Evolutionary conservation across 2,113 vertebrate genomes (phyloP), one percentile per base, ranked within the genome.

Genomic region (Oncorhynchus keta): DNA sequence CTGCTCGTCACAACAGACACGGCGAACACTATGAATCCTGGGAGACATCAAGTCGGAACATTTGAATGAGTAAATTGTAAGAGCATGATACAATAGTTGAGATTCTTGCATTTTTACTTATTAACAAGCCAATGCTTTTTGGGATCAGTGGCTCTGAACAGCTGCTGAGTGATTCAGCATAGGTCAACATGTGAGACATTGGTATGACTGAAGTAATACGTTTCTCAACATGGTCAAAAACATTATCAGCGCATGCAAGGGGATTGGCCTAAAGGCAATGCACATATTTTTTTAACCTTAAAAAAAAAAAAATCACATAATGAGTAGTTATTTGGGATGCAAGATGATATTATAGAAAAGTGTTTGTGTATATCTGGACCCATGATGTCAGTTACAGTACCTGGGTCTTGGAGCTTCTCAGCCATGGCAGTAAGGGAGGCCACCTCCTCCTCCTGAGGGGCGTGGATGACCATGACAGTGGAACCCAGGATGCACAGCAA

Each of bases 391-490:
- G 39, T 45, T 45, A 45, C 39, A 45, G n/a, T 93, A 96, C 94
- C 95, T 92, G 94, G 93, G 85, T 95, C 93, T 86, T 90, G 93
- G 16, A 95, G 93, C 78, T 97, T 97, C 84, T 95, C 92, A 69
- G 91, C 93, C 95, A 96, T 95, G 66, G 88, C 92, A 39, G 74
- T 86, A 74, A 96, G 89, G 30, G 94, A 94, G 32, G 85, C 91
- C 24, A 95, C 93, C 51, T 94, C 92, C 76, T 95, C 93, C 66
- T 94, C 94, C 72, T 95, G 92, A 0, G 95, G 95, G 5, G 94
- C 95, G 20, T 95, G 95, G 76, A 95, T 91, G 67, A 96, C 95
- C 95, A 96, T 96, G 77, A 95, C 94, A 0, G 92, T 94, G 77
- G 95, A 96, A 72, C 95, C 94, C 83, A 95, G 39, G 76, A 96